These are phyloP conservation scores for Conus ventricosus DNA, from an alignment of 1,140 invertebrate species.

Conservation along the genomic window DNA sequence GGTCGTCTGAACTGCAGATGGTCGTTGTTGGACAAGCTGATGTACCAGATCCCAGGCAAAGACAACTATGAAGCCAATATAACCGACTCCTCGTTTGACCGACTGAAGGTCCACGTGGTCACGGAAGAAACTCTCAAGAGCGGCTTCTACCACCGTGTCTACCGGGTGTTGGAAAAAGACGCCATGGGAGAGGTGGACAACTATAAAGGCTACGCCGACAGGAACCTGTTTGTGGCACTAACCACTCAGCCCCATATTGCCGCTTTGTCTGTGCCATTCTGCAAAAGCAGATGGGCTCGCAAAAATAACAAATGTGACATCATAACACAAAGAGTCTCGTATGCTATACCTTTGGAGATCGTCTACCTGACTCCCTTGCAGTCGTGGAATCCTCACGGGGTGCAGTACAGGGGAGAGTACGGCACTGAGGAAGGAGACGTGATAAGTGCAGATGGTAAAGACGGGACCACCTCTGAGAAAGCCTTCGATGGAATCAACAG, in stretches of 20 bases:
- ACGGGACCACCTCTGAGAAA: too few relatives aligned
- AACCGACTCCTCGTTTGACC: slow-evolving; percentile 53
- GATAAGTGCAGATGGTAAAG: slow-evolving; percentile 29
- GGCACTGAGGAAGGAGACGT: slow-evolving; percentile 32
- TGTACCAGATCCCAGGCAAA: slow-evolving; percentile 64
- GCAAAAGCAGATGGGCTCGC: neutral
- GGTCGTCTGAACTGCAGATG: neutral
- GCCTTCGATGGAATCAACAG: slow-evolving; percentile 57
- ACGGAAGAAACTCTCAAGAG: slow-evolving; percentile 50
- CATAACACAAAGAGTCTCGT: slow-evolving; percentile 40
- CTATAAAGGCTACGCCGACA: slow-evolving; percentile 61
- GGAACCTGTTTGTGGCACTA: slow-evolving; percentile 56
- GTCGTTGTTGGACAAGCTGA: slow-evolving; percentile 56
- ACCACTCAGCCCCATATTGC: slow-evolving; percentile 55
- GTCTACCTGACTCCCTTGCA: slow-evolving; percentile 61
- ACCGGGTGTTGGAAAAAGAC: slow-evolving; percentile 38
- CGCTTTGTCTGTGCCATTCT: slow-evolving; percentile 21
- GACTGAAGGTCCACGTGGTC: neutral
- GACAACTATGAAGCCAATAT: slow-evolving; percentile 61
- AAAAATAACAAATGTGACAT: slow-evolving; percentile 33
- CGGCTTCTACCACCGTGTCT: slow-evolving; percentile 59
- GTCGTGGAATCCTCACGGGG: slow-evolving; percentile 62
- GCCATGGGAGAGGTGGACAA: slow-evolving; percentile 56
- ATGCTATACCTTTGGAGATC: slow-evolving; percentile 65
- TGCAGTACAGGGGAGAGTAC: slow-evolving; percentile 33